These are phyloP conservation scores for Ylistrum balloti DNA, from an alignment of 1,140 invertebrate genomes.

Conservation along the genomic window DNA sequence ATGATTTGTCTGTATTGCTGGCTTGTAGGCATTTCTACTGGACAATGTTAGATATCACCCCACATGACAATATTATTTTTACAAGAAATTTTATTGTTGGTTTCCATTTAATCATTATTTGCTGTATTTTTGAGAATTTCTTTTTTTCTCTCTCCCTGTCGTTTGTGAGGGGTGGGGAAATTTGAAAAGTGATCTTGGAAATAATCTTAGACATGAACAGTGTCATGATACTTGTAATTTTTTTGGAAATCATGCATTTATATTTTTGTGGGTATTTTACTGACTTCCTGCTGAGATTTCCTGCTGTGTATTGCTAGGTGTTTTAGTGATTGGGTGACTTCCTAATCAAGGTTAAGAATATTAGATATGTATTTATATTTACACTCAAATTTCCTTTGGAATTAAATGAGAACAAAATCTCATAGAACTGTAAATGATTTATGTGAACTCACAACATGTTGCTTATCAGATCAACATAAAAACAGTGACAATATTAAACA, in stretches of 20 bases:
- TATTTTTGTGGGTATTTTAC: neutral
- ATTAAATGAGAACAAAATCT: too few relatives aligned
- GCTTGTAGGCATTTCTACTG: neutral
- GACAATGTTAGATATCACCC: neutral
- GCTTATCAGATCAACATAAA: too few relatives aligned
- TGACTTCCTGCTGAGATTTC: too few relatives aligned
- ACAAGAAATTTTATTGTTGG: neutral
- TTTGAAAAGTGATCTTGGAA: neutral
- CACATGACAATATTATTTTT: neutral
- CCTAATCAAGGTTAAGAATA: neutral
- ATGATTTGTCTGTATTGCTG: conserved; percentile 3
- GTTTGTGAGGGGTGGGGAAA: too few relatives aligned
- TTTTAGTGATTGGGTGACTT: neutral
- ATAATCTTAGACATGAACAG: neutral
- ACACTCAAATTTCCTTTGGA: too few relatives aligned
- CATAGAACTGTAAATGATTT: too few relatives aligned
- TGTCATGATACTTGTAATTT: neutral
- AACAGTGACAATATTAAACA: neutral
- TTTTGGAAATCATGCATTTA: neutral
- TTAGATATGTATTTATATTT: too few relatives aligned
- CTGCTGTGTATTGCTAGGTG: neutral
- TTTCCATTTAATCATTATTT: neutral
- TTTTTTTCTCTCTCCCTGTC: too few relatives aligned
- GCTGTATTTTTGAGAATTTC: too few relatives aligned
- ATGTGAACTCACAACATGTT: too few relatives aligned